These are phyloP conservation scores for Rattus rattus DNA, from an alignment of 2,113 vertebrate species.

Conservation along the genomic window DNA sequence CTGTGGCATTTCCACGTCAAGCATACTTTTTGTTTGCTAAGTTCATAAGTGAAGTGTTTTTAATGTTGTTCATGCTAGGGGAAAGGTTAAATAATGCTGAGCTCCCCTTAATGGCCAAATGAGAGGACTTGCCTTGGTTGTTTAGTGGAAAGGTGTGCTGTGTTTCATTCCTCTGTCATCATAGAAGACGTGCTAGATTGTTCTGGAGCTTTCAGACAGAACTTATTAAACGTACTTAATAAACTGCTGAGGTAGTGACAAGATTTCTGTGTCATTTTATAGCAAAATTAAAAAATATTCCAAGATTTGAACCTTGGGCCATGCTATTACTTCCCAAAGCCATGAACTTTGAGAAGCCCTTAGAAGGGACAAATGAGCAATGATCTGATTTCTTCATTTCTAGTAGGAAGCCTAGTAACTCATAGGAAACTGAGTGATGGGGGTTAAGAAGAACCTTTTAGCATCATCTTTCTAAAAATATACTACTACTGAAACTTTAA, in stretches of 20 bases:
- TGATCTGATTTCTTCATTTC: conserved; percentile 20
- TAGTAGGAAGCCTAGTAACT: neutral
- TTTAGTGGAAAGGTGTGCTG: conserved; percentile 24
- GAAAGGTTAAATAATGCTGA: conserved; percentile 75
- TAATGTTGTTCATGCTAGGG: conserved; percentile 65
- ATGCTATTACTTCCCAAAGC: conserved; percentile 48
- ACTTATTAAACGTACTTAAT: conserved; percentile 19
- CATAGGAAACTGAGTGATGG: neutral
- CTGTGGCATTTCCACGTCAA: conserved; percentile 75
- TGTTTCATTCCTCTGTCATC: conserved; percentile 29
- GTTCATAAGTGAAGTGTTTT: conserved; percentile 71
- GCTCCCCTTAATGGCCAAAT: conserved; percentile 54
- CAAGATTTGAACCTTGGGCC: neutral
- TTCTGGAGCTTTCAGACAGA: conserved; percentile 52
- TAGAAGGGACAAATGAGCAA: conserved; percentile 1
- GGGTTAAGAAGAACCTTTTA: neutral
- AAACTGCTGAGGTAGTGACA: conserved; percentile 1
- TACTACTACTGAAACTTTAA: conserved; percentile 35
- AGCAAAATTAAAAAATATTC: conserved; percentile 17
- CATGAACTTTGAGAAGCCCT: neutral
- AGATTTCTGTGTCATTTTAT: conserved; percentile 3
- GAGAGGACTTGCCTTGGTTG: conserved; percentile 32
- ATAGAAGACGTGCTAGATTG: conserved; percentile 17
- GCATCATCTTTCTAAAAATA: conserved; percentile 36
- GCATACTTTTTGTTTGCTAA: conserved; percentile 66